These are phyloP conservation scores for Neosalanx taihuensis DNA, from an alignment of 2,797 vertebrate species.

Conservation along the genomic window DNA sequence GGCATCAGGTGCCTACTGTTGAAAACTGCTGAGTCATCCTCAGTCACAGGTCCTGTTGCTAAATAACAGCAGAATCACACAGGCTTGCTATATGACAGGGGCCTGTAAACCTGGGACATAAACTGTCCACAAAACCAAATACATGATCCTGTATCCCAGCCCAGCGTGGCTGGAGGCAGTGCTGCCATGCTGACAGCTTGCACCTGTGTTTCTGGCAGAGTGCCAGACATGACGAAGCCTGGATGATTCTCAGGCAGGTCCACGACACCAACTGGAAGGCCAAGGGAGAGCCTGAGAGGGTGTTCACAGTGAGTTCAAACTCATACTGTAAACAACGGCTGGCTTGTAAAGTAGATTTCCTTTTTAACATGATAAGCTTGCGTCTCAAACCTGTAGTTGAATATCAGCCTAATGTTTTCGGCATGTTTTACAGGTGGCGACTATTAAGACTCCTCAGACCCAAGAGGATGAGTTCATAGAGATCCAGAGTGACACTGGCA, in stretches of 20 bases:
- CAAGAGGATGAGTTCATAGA: conserved; percentile 97
- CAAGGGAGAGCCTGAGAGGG: conserved; percentile 91
- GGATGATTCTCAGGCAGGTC: conserved; percentile 94
- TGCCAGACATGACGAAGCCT: conserved; percentile 96
- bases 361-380: neutral
- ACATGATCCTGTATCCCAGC: neutral
- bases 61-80: conserved; percentile 49
- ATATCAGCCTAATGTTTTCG: neutral
- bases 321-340: neutral
- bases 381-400: neutral
- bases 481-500: conserved; percentile 96
- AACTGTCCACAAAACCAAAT: conserved; percentile 16
- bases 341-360: neutral
- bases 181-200: neutral
- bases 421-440: conserved; percentile 77
- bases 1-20: conserved; percentile 42
- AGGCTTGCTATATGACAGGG: conserved; percentile 59
- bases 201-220: conserved; percentile 66
- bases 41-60: conserved; percentile 19
- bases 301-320: conserved; percentile 86
- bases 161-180: too few species aligned
- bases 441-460: conserved; percentile 89
- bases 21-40: conserved; percentile 48
- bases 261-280: conserved; percentile 98
- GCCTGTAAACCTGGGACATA: conserved; percentile 54